Conservation (phyloP, 1,140 invertebrate species). For the Hyles vespertilio region DNA sequence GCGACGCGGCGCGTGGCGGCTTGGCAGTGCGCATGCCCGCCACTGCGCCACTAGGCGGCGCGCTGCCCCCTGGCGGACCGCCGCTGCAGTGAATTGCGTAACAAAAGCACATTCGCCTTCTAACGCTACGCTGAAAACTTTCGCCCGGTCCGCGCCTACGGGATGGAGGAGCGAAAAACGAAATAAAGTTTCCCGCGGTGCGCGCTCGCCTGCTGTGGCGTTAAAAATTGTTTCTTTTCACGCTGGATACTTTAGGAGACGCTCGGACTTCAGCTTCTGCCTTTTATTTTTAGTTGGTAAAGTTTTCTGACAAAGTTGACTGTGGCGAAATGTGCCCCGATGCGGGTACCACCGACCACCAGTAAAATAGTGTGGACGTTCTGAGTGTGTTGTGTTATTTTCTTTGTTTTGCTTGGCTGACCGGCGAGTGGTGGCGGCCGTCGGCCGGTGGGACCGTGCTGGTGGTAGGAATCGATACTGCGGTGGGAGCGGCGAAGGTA, state of each 20-base stretch:
- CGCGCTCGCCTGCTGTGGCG: conserved; percentile 24
- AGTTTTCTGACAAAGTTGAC: conserved; percentile 46
- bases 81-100: conserved; percentile 69
- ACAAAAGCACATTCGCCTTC: conserved; percentile 67
- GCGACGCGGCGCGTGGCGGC: conserved; percentile 26
- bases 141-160: conserved; percentile 48
- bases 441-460: conserved; percentile 49
- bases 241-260: conserved; percentile 5
- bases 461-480: conserved; percentile 69
- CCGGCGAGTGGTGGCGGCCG: conserved; percentile 44
- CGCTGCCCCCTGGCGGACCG: conserved; percentile 65
- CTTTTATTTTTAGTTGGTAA: conserved; percentile 44
- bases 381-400: conserved; percentile 57
- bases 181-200: conserved; percentile 60
- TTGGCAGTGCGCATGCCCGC: conserved; percentile 61
- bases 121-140: conserved; percentile 60
- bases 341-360: conserved; percentile 44
- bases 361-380: conserved; percentile 48
- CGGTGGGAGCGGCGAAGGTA: conserved; percentile 68
- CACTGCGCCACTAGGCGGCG: conserved; percentile 65
- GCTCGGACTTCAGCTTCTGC: conserved; percentile 22
- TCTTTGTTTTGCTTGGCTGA: conserved; percentile 62
- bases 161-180: conserved; percentile 54
- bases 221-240: conserved; percentile 10
- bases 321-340: conserved; percentile 42